A percentile compares a stretch with the other conserved stretches of the same genome.
Conservation (phyloP, 2,888 invertebrate species). For the Aplocera efformata region DNA sequence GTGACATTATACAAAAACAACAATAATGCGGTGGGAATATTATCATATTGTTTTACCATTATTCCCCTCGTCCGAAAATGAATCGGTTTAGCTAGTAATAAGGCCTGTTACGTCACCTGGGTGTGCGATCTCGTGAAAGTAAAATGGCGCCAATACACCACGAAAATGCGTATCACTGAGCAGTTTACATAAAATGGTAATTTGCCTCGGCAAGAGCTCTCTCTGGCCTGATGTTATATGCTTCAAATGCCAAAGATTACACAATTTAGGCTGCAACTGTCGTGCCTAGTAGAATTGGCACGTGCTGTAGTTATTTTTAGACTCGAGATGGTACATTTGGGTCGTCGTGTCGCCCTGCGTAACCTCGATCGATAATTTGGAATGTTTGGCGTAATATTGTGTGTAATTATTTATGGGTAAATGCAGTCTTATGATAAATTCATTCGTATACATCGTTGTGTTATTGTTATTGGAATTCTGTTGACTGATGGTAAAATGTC, state of each 20-base stretch:
- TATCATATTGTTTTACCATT: constrained; percentile 34
- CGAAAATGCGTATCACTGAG: constrained; percentile 34
- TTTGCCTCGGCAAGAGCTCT: background rate
- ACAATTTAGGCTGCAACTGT: constrained; percentile 20
- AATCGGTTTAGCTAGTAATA: constrained; percentile 40
- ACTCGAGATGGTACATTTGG: constrained; percentile 48
- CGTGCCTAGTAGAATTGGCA: constrained; percentile 46
- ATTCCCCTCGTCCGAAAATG: constrained; percentile 17
- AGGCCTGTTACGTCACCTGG: constrained; percentile 70
- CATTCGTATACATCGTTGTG: constrained; percentile 38
- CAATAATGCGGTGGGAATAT: constrained; percentile 47
- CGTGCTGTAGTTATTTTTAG: constrained; percentile 72
- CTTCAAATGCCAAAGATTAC: constrained; percentile 20
- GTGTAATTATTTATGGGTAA: background rate
- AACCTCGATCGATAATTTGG: constrained; percentile 43
- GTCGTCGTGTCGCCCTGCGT: constrained; percentile 38
- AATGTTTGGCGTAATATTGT: constrained; percentile 8
- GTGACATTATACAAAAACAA: constrained; percentile 78
- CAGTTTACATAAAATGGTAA: constrained; percentile 3
- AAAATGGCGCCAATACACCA: constrained; percentile 77
- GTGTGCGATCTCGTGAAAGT: constrained; percentile 58
- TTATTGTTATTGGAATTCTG: constrained; percentile 63
- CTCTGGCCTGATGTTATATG: background rate
- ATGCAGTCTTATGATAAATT: background rate
- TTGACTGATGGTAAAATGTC: constrained; percentile 69